Evolutionary conservation across 2,888 invertebrate species (phyloP).

Genomic region (Cyclophora punctaria): DNA sequence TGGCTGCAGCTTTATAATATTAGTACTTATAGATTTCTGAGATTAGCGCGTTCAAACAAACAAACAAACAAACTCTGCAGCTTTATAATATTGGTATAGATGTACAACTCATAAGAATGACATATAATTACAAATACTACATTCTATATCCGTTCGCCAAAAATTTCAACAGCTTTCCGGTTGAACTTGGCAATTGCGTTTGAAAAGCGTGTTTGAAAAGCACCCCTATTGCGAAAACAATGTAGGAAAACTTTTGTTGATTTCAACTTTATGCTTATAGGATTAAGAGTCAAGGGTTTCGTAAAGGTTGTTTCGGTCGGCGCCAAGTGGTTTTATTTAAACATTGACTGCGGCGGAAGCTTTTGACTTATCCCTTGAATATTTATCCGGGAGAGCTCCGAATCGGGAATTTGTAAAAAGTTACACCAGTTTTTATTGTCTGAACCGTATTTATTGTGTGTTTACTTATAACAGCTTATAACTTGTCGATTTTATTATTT

Average conservation of each 20-base stretch:
- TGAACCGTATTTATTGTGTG: not conserved
- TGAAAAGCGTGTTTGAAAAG: constrained; percentile 3
- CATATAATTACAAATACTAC: too few relatives aligned
- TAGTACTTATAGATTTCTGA: too few relatives aligned
- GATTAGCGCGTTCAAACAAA: too few relatives aligned
- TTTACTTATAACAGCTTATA: not conserved
- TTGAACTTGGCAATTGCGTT: constrained; percentile 3
- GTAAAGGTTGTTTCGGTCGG: constrained; percentile 3
- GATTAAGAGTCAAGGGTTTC: constrained; percentile 3
- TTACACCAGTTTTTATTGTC: constrained; percentile 7
- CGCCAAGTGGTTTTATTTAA: constrained; percentile 7
- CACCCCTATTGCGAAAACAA: not conserved
- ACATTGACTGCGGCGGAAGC: constrained; percentile 1
- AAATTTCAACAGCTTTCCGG: too few relatives aligned
- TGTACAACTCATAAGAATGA: too few relatives aligned
- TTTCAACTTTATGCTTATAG: constrained; percentile 4
- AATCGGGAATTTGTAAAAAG: constrained; percentile 12
- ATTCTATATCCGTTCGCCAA: too few relatives aligned
- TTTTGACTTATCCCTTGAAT: constrained; percentile 6
- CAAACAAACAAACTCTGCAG: too few relatives aligned
- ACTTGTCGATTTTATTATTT: not conserved
- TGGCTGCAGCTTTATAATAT: too few relatives aligned
- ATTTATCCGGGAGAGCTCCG: constrained; percentile 7
- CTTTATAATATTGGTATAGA: too few relatives aligned
- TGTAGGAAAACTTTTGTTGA: constrained; percentile 9